Base-by-base conservation (phyloP, 2,113 vertebrate species). In the Labeo rohita region DNA sequence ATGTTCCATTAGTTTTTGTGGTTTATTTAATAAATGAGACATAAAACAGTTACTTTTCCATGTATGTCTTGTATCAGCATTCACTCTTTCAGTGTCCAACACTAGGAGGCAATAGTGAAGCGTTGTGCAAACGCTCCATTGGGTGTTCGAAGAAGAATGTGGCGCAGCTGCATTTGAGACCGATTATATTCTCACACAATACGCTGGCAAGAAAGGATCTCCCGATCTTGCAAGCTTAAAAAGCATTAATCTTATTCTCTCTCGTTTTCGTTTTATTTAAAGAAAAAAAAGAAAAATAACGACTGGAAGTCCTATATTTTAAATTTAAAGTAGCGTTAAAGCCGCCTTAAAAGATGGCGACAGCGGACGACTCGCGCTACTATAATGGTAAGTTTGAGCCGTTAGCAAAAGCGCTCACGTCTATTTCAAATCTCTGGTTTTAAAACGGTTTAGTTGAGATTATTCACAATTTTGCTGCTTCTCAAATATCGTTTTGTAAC, bases 301-400 rank as follows among this genome's bases (percentile, higher is more conserved):
- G 4, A 21, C 6, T 36, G 52, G 56, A 16, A 47, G 2, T 15
- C 8, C 8, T 13, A 9, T 61, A 65, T 70, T 70, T 81, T 54
- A 66, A 47, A 59, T 18, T 52, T n/a, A 49, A 56, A 23, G 18
- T 21, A 52, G 65, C 52, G 7, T 43, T 36, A 28, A 36, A 68
- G 50, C 66, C 18, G n/a, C 34, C 54, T 36, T 8, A 66, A 52
- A 89, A 89, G 61, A 91, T 89, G 90, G 87, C 88, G 88, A 88
- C 89, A 86, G 83, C 84, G 21, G 90, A 91, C 82, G 90, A 87
- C 61, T 83, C 90, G 15, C 85, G 87, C 54, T 90, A 85, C 65
- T 85, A 90, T 72, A 87, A 21, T 66, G 90, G 90, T 91, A 80
- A 88, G 90, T 87, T 21, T 61, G 4, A 9, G 36, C 11, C 8